A percentile compares a stretch with the other conserved stretches of the same genome.
Conservation (phyloP, 2,888 invertebrate genomes). For the Apodemia duryi region DNA sequence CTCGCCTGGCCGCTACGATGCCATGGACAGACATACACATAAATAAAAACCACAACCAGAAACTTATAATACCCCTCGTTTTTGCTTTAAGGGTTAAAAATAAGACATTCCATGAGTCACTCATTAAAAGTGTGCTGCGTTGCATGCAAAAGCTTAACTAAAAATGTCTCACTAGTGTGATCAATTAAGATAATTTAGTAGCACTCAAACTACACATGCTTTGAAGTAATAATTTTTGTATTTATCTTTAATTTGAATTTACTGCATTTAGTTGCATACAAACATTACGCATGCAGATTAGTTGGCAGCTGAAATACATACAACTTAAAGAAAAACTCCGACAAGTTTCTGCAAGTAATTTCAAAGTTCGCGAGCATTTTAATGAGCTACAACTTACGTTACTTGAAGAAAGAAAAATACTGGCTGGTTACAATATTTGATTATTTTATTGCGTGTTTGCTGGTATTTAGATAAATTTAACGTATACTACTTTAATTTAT, state of each 20-base stretch:
- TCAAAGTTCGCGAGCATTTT: slow-evolving; percentile 31
- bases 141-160: too few species aligned
- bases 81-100: too few species aligned
- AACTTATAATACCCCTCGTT: too few species aligned
- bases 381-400: slow-evolving; percentile 28
- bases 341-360: slow-evolving; percentile 30
- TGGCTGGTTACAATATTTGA: background rate
- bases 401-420: slow-evolving; percentile 25
- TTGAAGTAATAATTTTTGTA: too few species aligned
- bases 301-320: slow-evolving; percentile 38
- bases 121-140: too few species aligned
- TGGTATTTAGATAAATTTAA: background rate
- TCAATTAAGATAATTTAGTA: too few species aligned
- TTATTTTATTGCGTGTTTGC: background rate
- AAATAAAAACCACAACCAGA: too few species aligned
- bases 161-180: too few species aligned
- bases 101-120: too few species aligned
- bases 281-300: slow-evolving; percentile 66
- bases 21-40: too few species aligned
- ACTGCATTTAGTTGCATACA: slow-evolving; percentile 31
- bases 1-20: too few species aligned
- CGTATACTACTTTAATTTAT: background rate
- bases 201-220: too few species aligned
- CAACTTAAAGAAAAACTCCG: slow-evolving; percentile 33
- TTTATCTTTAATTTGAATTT: background rate